Base-by-base conservation (phyloP, 2,888 invertebrate species). In the Andrena bucephala region DNA sequence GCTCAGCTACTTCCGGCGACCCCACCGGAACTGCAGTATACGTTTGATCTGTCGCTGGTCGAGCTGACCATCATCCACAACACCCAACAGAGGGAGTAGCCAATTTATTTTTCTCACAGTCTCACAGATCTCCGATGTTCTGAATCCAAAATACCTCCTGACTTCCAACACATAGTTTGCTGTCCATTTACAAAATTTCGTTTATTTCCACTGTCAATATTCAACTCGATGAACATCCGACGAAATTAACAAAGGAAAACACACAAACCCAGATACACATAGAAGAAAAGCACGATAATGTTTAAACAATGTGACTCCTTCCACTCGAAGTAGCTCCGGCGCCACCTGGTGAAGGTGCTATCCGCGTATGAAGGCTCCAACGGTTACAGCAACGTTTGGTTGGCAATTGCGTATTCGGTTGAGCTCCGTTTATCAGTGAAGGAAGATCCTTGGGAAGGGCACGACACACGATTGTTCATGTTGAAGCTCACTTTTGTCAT, bases 1-100 rank as follows among this genome's bases (percentile, higher is more conserved):
- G 93, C 92, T 92, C 86, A 88, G 89, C 84, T 89, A 92, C 92
- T 91, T 93, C 92, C 91, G 92, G 90, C 87, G 91, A 93, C 93
- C 93, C 92, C 93, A 93, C 93, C 92, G 93, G 93, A 93, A 93
- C 92, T 90, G 78, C 86, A 88, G 89, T 62, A 87, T 90, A 86
- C 91, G 91, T 91, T 92, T 89, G 86, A 90, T 90, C 79, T 77
- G 62, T 82, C 71, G 65, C 60, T 24, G 8, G 71, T 57, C 69
- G 27, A 50, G 33, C 27, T 42, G 16, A 20, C 36, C 63, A 57
- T 78, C 84, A 62, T 72, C 68, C 70, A 8, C 8, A 57, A 59
- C 3, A 63, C 54, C 36, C 16, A 10, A 10, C 42, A 7, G 10
- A 7, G 33, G 36, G 27, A 66, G 29, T 33, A n/a, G 10, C 24